Evolutionary conservation across 2,888 invertebrate species (phyloP), one percentile per base, ranked within the genome.

Genomic region (Mesorhabditis sp.): DNA sequence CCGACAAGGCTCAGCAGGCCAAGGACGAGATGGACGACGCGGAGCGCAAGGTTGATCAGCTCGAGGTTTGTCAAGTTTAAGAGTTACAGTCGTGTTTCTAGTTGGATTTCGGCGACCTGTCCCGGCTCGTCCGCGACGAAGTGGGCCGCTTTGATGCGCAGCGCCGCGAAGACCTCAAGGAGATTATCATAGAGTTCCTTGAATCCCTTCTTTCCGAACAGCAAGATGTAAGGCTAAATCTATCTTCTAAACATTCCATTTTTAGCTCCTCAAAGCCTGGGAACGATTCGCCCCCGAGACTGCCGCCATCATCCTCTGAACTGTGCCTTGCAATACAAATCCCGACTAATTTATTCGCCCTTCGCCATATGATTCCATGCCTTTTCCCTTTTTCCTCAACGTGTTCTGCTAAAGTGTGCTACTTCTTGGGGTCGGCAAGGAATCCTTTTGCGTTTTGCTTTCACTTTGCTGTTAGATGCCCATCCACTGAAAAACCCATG

Each of bases 261-360:
- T 87, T 76, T 90, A 94, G 92, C 89, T 94, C 63, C 92, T 93
- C 80, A 92, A 93, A 86, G 92, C 92, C 87, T 95, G 96, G 97
- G 95, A 97, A 87, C 91, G 92, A 42, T 97, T 97, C 88, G 89
- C 95, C 80, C 96, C 96, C 0, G 94, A 95, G 87, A 95, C 95
- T 42, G 92, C 93, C 86, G 92, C 93, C 78, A 93, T 95, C 87
- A 78, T 75, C 65, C 66, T 74, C 58, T 80, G 64, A 74, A 72
- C 13, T 13, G 10, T 15, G 7, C 43, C 5, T 67, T 67, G 6
- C 42, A 10, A 65, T 65, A 10, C 28, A 15, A 15, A 13, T 64
- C 28, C 58, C n/a, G n/a, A 58, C 28, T 28, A 28, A 28, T 28
- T 28, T 28, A 28, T 28, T 28, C 28, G 28, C 28, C 28, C 28